phyloP scores from a whole-genome alignment of 2,113 vertebrate species.

The Brachionichthys hirsutus region DNA sequence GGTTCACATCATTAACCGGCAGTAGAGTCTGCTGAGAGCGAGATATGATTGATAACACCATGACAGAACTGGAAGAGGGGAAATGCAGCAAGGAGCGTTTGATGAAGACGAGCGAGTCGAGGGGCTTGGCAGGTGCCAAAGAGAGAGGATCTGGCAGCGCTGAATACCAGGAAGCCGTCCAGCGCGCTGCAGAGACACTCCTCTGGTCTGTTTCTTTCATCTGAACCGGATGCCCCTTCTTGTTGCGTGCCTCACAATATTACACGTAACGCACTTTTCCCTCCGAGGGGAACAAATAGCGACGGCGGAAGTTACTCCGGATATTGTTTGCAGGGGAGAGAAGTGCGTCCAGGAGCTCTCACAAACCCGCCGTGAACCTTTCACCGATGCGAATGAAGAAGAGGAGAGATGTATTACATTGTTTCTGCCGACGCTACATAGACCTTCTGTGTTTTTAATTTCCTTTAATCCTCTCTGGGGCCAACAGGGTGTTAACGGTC shows the following conservation, averaged over 20 bases:
- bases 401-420: too few relatives aligned
- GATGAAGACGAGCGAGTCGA: constrained; percentile 50
- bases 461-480: constrained; percentile 23
- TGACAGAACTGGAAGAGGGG: constrained; percentile 50
- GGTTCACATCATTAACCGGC: constrained; percentile 70
- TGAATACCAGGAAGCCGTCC: constrained; percentile 55
- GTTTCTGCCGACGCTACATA: too few relatives aligned
- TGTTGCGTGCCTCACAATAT: constrained; percentile 50
- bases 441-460: constrained; percentile 11
- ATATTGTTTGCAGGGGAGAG: constrained; percentile 80
- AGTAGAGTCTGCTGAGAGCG: constrained; percentile 68
- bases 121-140: constrained; percentile 54
- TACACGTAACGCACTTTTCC: constrained; percentile 82
- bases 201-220: constrained; percentile 33
- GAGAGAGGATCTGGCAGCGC: constrained; percentile 56
- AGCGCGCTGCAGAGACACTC: constrained; percentile 36
- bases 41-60: constrained; percentile 67
- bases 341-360: constrained; percentile 75
- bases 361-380: constrained; percentile 11
- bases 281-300: constrained; percentile 88
- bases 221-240: constrained; percentile 53
- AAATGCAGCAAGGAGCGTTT: constrained; percentile 61
- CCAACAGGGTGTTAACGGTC: constrained; percentile 37
- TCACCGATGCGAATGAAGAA: too few relatives aligned
- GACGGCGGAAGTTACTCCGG: constrained; percentile 87